phyloP scores from a whole-genome alignment of 2,888 invertebrate genomes.

The Chelonus formosanus region DNA sequence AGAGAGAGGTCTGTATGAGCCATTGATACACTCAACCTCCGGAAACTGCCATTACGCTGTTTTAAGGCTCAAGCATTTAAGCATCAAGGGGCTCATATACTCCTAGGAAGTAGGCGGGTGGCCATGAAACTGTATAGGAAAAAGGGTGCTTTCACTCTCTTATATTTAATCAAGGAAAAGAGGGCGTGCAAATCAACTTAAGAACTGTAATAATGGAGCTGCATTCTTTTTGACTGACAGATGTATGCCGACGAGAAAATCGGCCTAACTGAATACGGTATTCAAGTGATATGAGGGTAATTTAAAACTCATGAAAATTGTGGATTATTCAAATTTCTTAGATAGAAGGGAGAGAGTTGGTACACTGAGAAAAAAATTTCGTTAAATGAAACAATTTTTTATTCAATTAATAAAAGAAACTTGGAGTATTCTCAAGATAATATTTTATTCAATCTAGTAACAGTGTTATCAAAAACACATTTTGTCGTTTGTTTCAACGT shows the following conservation, averaged over 20 bases:
- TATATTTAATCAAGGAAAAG: conserved; percentile 1
- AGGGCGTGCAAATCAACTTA: conserved; percentile 22
- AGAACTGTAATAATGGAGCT: conserved; percentile 29
- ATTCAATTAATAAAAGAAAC: too few relatives aligned
- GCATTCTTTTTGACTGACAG: conserved; percentile 39
- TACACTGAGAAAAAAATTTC: too few relatives aligned
- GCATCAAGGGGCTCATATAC: conserved; percentile 48
- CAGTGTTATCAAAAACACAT: too few relatives aligned
- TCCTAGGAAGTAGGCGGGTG: conserved; percentile 57
- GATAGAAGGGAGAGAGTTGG: too few relatives aligned
- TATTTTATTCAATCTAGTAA: too few relatives aligned
- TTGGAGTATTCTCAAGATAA: too few relatives aligned
- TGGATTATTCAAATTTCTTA: too few relatives aligned
- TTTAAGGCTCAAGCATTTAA: conserved; percentile 59
- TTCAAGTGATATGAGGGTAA: too few relatives aligned
- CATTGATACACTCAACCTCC: conserved; percentile 51
- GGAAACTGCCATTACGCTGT: conserved; percentile 60
- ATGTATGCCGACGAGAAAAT: conserved; percentile 44
- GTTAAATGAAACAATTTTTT: too few relatives aligned
- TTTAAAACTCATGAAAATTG: too few relatives aligned
- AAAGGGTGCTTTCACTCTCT: conserved; percentile 43
- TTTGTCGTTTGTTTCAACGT: too few relatives aligned
- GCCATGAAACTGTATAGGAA: conserved; percentile 34
- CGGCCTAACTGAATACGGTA: conserved; percentile 40
- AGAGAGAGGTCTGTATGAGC: neutral